A percentile compares a stretch with the other conserved stretches of the same genome.
Conservation (phyloP, 1,140 invertebrate species). For the Microplitis mediator region DNA sequence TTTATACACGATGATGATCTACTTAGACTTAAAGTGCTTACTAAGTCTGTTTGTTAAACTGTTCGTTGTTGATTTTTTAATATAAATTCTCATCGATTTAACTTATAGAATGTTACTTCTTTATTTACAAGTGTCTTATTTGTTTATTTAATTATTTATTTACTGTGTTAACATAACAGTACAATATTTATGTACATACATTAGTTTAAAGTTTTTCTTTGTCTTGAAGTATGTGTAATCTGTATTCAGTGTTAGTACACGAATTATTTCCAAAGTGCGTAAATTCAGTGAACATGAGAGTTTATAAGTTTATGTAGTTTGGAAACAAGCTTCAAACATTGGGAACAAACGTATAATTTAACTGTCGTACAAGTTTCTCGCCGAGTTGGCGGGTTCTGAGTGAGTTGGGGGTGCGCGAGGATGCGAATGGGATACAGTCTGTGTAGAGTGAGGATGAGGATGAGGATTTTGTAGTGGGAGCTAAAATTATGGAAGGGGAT, state of each 20-base stretch:
- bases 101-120: no score
- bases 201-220: background rate
- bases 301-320: background rate
- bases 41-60: constrained; percentile 4
- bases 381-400: background rate
- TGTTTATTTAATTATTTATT: no score
- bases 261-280: background rate
- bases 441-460: constrained; percentile 1
- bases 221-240: background rate
- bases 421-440: background rate
- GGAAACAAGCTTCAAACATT: constrained; percentile 16
- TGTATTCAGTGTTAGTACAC: background rate
- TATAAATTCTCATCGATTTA: no score
- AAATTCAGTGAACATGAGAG: background rate
- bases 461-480: background rate
- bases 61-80: background rate
- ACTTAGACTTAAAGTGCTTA: background rate
- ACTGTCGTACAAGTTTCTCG: constrained; percentile 10
- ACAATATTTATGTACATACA: no score
- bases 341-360: constrained; percentile 15
- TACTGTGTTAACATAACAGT: no score
- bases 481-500: constrained; percentile 5
- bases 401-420: no score
- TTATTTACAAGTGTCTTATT: no score
- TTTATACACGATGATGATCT: background rate